These are phyloP conservation scores for Echinops telfairi DNA, from an alignment of 2,113 vertebrate species.

Conservation along the genomic window DNA sequence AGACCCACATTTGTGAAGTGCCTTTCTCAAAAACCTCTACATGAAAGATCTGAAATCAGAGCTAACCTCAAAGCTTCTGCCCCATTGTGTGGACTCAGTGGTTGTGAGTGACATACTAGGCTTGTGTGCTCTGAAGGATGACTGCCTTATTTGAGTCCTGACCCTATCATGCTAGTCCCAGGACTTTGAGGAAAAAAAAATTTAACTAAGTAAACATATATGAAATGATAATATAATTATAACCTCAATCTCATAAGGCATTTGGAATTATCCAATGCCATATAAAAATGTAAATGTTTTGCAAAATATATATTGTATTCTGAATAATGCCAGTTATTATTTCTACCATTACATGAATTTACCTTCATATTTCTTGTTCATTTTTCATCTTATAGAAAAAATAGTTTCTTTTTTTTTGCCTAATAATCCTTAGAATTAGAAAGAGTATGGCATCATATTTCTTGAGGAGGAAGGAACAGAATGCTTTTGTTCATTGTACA, in stretches of 20 bases:
- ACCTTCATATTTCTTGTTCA: background rate
- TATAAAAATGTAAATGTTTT: background rate
- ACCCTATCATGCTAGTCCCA: background rate
- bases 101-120: too few relatives aligned
- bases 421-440: background rate
- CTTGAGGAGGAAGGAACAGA: rapidly evolving
- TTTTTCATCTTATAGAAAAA: background rate
- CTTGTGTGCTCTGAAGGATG: background rate
- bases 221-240: background rate
- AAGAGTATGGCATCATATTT: background rate
- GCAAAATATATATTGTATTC: background rate
- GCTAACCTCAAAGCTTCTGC: rapidly evolving
- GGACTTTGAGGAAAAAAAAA: background rate
- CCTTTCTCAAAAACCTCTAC: background rate
- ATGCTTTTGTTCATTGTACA: background rate
- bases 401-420: background rate
- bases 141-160: background rate
- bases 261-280: background rate
- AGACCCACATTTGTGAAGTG: background rate
- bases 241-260: background rate
- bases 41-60: background rate
- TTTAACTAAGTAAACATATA: background rate
- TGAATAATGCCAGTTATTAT: background rate
- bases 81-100: background rate
- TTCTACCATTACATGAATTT: background rate